A percentile compares a stretch with the other conserved stretches of the same genome.
These are phyloP conservation scores for Epinotia brunnichana DNA, from an alignment of 2,888 invertebrate species.

Conservation along the genomic window DNA sequence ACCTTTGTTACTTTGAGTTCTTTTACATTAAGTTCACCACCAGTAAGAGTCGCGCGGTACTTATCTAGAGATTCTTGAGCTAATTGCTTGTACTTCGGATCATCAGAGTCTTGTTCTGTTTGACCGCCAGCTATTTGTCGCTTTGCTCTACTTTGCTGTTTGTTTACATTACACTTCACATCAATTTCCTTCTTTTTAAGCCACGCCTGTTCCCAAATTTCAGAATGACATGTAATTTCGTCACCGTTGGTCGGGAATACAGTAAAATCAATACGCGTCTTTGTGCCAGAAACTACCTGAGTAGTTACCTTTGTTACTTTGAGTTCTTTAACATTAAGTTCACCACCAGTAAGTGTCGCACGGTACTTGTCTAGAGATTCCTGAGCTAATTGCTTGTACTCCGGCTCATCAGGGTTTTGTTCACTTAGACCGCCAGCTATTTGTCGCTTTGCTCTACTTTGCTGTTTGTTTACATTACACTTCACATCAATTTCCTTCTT, in stretches of 20 bases:
- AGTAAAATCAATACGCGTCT: constrained; percentile 59
- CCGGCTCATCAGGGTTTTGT: background rate
- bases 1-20: constrained; percentile 64
- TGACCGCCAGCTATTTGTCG: constrained; percentile 40
- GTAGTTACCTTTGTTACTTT: constrained; percentile 62
- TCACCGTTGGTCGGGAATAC: constrained; percentile 69
- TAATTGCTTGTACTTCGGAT: constrained; percentile 47
- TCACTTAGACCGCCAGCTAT: background rate
- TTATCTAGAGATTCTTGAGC: constrained; percentile 52
- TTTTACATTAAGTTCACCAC: constrained; percentile 43
- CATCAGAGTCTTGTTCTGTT: constrained; percentile 46
- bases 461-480: constrained; percentile 43
- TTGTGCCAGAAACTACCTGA: constrained; percentile 74
- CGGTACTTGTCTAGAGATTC: constrained; percentile 55
- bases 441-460: constrained; percentile 17
- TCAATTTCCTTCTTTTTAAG: constrained; percentile 50
- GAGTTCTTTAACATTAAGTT: constrained; percentile 49
- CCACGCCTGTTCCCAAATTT: constrained; percentile 51
- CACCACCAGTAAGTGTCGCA: constrained; percentile 40
- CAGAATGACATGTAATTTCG: constrained; percentile 53
- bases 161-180: constrained; percentile 50
- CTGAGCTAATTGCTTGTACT: constrained; percentile 50
- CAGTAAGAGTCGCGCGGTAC: constrained; percentile 46
- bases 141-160: constrained; percentile 44
- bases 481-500: constrained; percentile 49